Evolutionary conservation across 2,888 invertebrate genomes (phyloP).

Genomic region (Drosophila macrospina): DNA sequence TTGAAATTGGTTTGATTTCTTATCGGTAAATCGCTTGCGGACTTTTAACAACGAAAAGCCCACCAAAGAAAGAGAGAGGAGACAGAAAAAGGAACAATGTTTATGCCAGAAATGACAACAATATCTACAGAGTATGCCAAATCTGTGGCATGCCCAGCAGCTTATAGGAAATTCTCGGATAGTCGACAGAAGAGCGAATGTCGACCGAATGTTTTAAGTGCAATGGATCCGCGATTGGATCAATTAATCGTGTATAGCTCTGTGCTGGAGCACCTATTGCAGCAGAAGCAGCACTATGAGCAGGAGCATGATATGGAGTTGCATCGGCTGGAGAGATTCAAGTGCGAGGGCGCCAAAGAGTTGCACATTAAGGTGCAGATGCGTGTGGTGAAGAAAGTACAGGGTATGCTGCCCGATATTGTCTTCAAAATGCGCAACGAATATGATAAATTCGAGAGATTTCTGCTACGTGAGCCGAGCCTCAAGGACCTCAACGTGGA

Average conservation of each 20-base stretch:
- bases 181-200: neutral
- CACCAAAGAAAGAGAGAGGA: neutral
- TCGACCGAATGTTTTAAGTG: slow-evolving; percentile 6
- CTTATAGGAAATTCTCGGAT: slow-evolving; percentile 1
- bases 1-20: slow-evolving; percentile 22
- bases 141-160: neutral
- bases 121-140: slow-evolving; percentile 8
- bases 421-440: slow-evolving; percentile 64
- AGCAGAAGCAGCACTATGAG: slow-evolving; percentile 60
- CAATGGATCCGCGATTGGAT: slow-evolving; percentile 55
- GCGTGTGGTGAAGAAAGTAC: slow-evolving; percentile 49
- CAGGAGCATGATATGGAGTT: slow-evolving; percentile 44
- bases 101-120: neutral
- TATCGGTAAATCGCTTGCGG: slow-evolving; percentile 15
- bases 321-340: slow-evolving; percentile 49
- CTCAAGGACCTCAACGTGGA: slow-evolving; percentile 29
- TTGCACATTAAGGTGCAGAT: slow-evolving; percentile 44
- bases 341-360: slow-evolving; percentile 44
- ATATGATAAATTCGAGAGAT: slow-evolving; percentile 48
- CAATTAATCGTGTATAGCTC: slow-evolving; percentile 58
- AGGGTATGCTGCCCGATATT: slow-evolving; percentile 59
- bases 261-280: slow-evolving; percentile 53
- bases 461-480: slow-evolving; percentile 37
- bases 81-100: slow-evolving; percentile 1
- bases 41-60: neutral